Conservation (phyloP, 2,888 invertebrate genomes). For the Trichogramma dendrolimi region DNA sequence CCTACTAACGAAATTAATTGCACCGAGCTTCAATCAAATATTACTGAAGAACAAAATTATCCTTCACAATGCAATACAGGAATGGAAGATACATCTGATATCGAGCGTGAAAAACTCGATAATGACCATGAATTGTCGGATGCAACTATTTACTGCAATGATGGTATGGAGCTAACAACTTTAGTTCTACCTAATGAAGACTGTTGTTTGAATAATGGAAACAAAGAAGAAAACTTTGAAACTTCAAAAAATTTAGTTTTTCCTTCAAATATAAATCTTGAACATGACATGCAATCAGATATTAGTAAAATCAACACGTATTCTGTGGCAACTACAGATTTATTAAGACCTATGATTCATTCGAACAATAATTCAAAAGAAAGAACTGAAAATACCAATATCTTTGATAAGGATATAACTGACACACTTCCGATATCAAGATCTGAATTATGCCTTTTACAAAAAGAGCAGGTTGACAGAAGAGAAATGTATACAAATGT, state of each 20-base stretch:
- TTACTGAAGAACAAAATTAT: conserved; percentile 1
- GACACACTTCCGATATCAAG: conserved; percentile 11
- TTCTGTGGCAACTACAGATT: too few relatives aligned
- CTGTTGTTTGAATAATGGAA: neutral
- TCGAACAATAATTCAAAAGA: too few relatives aligned
- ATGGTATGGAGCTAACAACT: conserved; percentile 26
- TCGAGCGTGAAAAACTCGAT: neutral
- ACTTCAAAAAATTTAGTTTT: too few relatives aligned
- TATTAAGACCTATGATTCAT: too few relatives aligned
- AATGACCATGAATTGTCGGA: conserved; percentile 3
- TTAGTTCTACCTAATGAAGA: conserved; percentile 9
- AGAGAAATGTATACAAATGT: conserved; percentile 14
- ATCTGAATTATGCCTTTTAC: neutral
- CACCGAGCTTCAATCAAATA: conserved; percentile 13
- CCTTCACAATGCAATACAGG: conserved; percentile 16
- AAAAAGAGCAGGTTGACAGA: neutral
- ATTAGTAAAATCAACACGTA: too few relatives aligned
- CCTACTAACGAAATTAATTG: conserved; percentile 18
- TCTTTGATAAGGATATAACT: neutral
- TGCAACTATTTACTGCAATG: conserved; percentile 24
- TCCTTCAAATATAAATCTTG: too few relatives aligned
- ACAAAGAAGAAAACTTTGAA: too few relatives aligned
- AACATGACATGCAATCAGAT: too few relatives aligned
- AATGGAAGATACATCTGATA: conserved; percentile 5
- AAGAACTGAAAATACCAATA: too few relatives aligned